Conservation (phyloP, 92 coral and sea anemone species). For the Porites divaricata region DNA sequence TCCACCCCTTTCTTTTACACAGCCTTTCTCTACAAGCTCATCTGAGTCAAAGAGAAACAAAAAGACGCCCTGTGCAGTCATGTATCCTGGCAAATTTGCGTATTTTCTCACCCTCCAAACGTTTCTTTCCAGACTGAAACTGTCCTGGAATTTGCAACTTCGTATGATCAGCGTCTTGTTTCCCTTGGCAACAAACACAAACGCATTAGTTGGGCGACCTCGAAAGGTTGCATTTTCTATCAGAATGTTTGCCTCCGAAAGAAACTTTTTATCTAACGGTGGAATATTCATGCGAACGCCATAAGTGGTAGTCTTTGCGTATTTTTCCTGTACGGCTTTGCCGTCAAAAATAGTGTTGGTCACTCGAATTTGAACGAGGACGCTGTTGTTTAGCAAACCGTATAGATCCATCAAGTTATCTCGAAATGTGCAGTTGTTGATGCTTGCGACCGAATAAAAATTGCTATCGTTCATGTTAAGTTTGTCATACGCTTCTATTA, state of each 20-base stretch:
- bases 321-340: background rate
- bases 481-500: background rate
- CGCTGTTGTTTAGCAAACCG: conserved; percentile 4
- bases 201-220: conserved; percentile 13
- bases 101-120: background rate
- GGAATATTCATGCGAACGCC: conserved; percentile 12
- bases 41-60: conserved; percentile 23
- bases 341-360: conserved; percentile 18
- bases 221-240: conserved; percentile 12
- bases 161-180: background rate
- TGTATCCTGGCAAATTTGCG: conserved; percentile 10
- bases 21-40: conserved; percentile 3
- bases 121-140: conserved; percentile 4
- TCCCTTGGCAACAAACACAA: conserved; percentile 5
- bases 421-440: conserved; percentile 16
- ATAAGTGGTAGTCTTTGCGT: background rate
- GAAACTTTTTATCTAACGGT: background rate
- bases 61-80: conserved; percentile 8
- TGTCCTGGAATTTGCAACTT: conserved; percentile 14
- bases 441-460: background rate
- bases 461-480: background rate
- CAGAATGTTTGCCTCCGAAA: background rate
- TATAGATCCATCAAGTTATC: background rate
- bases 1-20: background rate
- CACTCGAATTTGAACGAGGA: background rate